Evolutionary conservation across 2,888 invertebrate genomes (phyloP), one percentile per base, ranked within the genome.

Genomic region (Mycogona germanica): DNA sequence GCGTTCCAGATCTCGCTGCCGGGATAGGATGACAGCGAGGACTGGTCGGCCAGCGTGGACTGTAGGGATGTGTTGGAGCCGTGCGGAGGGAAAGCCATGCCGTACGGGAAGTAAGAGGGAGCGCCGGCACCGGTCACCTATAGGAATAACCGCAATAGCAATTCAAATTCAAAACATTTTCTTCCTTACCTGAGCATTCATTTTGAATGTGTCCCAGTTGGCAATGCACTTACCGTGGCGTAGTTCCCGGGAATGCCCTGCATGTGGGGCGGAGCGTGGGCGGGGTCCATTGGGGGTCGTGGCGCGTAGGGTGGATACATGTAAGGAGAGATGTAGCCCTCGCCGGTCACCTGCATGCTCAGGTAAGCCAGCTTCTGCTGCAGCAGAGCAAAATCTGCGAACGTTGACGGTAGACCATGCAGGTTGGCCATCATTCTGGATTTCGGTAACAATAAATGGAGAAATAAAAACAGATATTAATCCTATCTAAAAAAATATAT

Each of bases 321-420:
- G 37, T 41, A 30, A 1, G 37, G 41, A 9, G 40, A 17, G 9
- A 57, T 55, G 9, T 56, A 57, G 9, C 58, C 53, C 9, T 59
- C 58, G 30, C 59, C 59, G 7, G 56, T 57, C 21, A 56, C 52
- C 32, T 60, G 62, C 62, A 68, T 66, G n/a, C 70, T 69, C 49
- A 71, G 67, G 38, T 69, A 71, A 29, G 78, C 76, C 37, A 82
- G 71, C 65, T 82, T 82, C 65, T 83, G 81, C 62, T 83, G 83
- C 58, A 83, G 48, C 28, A 53, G 25, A 19, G 53, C 53, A 12
- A 53, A 25, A 21, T 53, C 53, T 4, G 53, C 47, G 9, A 53
- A 29, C 12, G 55, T 30, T 28, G 38, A 17, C 30, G 55, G 45
- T 21, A 57, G 56, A 29, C 46, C 46, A 4, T 12, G 29, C 6